Percentiles rank a stretch among this genome's conserved stretches.
These are phyloP conservation scores for Phalacrocorax brasilianus DNA, from an alignment of 2,113 vertebrate species.

Conservation along the genomic window DNA sequence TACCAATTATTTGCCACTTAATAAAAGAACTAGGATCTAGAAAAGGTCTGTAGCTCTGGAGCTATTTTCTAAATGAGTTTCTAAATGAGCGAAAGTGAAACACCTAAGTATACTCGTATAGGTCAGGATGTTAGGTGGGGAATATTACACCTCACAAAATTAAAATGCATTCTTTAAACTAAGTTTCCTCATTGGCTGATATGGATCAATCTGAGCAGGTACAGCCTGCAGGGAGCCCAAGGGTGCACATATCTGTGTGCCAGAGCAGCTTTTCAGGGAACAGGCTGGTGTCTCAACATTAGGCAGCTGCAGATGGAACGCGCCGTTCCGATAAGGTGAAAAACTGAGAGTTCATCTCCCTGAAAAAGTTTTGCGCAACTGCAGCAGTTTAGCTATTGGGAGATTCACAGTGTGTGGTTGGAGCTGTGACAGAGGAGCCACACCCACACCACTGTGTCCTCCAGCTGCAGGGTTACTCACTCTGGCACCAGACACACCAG, in stretches of 20 bases:
- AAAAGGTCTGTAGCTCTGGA: neutral
- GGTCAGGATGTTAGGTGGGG: neutral
- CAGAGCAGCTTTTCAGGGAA: neutral
- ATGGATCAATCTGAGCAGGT: neutral
- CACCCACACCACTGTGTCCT: fast-evolving
- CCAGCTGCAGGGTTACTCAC: neutral
- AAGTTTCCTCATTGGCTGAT: neutral
- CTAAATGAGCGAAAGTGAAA: neutral
- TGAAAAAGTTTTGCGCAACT: neutral
- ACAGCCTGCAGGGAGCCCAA: neutral
- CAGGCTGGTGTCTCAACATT: neutral
- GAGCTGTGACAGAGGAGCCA: neutral
- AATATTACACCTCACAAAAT: neutral
- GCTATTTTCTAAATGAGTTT: neutral
- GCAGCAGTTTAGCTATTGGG: neutral
- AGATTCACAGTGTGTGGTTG: fast-evolving
- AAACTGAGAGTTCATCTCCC: neutral
- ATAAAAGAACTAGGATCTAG: neutral
- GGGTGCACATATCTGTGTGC: neutral
- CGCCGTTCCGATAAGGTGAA: fast-evolving
- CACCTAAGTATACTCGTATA: no score
- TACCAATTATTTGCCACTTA: neutral
- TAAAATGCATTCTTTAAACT: neutral
- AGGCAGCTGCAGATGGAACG: neutral
- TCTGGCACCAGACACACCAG: neutral